A percentile compares a stretch with the other conserved stretches of the same genome.
These are phyloP conservation scores for Dolichoris vasculosae DNA, from an alignment of 1,140 invertebrate species.

Conservation along the genomic window DNA sequence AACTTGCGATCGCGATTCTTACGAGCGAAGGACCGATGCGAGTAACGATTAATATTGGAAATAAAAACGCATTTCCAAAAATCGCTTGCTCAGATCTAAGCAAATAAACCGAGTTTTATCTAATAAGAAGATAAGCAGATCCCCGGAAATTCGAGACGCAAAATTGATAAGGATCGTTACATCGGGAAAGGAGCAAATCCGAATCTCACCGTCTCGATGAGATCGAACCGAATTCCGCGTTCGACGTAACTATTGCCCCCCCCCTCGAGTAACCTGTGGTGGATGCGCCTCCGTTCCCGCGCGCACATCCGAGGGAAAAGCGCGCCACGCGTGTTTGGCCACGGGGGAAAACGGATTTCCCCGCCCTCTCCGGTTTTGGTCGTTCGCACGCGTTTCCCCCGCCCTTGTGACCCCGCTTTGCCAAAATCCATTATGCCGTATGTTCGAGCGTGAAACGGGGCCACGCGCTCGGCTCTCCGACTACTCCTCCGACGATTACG, in stretches of 20 bases:
- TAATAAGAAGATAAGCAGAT: too few species aligned
- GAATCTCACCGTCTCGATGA: not conserved
- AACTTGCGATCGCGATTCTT: too few species aligned
- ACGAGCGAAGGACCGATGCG: too few species aligned
- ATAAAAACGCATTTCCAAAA: too few species aligned
- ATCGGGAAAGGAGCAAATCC: too few species aligned
- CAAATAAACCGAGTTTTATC: too few species aligned
- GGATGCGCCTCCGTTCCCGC: not conserved
- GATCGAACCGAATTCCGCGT: not conserved
- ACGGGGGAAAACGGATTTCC: slow-evolving; percentile 20
- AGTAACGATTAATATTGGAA: too few species aligned
- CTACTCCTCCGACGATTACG: not conserved
- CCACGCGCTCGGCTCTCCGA: not conserved
- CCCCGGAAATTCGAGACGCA: too few species aligned
- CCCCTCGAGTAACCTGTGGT: not conserved
- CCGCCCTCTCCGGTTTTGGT: not conserved
- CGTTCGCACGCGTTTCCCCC: not conserved
- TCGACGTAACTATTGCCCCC: not conserved
- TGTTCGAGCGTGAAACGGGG: slow-evolving; percentile 54
- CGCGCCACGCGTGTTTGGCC: not conserved
- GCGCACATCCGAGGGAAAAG: not conserved
- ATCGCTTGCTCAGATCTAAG: too few species aligned
- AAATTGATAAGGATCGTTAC: too few species aligned
- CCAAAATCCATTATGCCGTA: slow-evolving; percentile 59
- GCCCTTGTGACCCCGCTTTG: not conserved